Base-by-base conservation (phyloP, 2,113 vertebrate species). In the Odocoileus virginianus region DNA sequence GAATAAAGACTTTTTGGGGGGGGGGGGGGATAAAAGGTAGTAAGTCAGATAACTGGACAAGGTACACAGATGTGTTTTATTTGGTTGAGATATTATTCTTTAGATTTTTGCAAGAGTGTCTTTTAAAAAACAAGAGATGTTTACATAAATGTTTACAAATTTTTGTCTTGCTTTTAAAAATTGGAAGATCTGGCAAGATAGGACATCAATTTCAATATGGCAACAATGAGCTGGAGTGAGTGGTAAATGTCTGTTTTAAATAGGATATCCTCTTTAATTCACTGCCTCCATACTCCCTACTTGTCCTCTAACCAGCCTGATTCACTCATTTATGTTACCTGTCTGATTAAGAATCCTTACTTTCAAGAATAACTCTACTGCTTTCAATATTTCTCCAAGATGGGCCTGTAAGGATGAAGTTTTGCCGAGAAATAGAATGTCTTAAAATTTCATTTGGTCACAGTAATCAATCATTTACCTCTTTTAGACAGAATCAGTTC, bases 381-480 rank as follows among this genome's bases (percentile, higher is more conserved):
- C 78, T 96, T 87, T 81, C 47, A 93, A 10, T 84, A 89, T 96
- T 89, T 83, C 25, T 36, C 67, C 30, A 67, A 36, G 45, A 79
- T 87, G 23, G 67, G 10, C 12, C 13, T 83, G 86, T 86, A 54
- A 74, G 60, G 30, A 7, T 64, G 19, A 81, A 88, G 43, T 33
- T 97, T 94, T 96, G 67, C 76, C 83, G 61, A 94, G 40, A 94
- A 93, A 91, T 33, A 86, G 54, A 87, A 89, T 54, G 78, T 74
- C 23, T 82, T 86, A 40, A 58, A 84, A 89, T 93, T 94, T 89
- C 43, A 54, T 78, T 86, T 89, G 71, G 23, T 96, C 82, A 93
- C 74, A 67, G 67, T 91, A 97, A 95, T 97, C 94, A 98, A 83
- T 89, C 55, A 95, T 57, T 36, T 78, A 92, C 54, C 82, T 91